A percentile compares a stretch with the other conserved stretches of the same genome.
These are phyloP conservation scores for Prochilodus magdalenae DNA, from an alignment of 2,113 vertebrate genomes.

Conservation along the genomic window DNA sequence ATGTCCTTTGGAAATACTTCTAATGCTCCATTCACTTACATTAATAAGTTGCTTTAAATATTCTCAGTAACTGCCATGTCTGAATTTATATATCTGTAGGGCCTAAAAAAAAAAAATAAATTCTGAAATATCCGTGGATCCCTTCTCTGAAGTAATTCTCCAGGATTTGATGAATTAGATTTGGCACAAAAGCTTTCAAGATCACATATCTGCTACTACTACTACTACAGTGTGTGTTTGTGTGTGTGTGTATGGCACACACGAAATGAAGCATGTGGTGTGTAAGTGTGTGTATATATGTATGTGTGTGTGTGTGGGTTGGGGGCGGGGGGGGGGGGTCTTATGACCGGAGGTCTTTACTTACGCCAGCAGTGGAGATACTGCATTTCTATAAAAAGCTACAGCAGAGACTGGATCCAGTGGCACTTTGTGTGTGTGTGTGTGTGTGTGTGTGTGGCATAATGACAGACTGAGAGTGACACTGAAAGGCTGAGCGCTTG, in stretches of 20 bases:
- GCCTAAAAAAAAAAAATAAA: too few relatives aligned
- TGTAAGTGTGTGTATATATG: constrained; percentile 22
- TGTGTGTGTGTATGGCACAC: constrained; percentile 51
- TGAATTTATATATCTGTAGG: too few relatives aligned
- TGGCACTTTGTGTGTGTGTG: neutral
- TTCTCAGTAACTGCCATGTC: too few relatives aligned
- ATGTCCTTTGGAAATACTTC: too few relatives aligned
- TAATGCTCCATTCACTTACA: too few relatives aligned
- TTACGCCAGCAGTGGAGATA: constrained; percentile 59
- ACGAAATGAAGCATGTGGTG: constrained; percentile 55
- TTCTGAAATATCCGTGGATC: neutral
- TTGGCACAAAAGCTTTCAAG: neutral
- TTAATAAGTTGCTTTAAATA: too few relatives aligned
- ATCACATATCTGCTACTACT: neutral
- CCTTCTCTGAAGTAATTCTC: neutral
- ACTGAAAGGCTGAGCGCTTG: neutral
- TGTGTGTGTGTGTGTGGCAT: neutral
- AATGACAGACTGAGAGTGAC: constrained; percentile 22
- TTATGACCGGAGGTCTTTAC: constrained; percentile 74
- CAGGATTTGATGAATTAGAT: neutral
- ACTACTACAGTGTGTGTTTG: neutral
- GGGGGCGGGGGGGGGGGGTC: constrained; percentile 62
- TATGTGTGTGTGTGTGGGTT: too few relatives aligned
- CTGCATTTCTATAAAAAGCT: constrained; percentile 74
- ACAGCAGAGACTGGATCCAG: constrained; percentile 28